Conservation (phyloP, 2,888 invertebrate species). For the Netelia melanura region DNA sequence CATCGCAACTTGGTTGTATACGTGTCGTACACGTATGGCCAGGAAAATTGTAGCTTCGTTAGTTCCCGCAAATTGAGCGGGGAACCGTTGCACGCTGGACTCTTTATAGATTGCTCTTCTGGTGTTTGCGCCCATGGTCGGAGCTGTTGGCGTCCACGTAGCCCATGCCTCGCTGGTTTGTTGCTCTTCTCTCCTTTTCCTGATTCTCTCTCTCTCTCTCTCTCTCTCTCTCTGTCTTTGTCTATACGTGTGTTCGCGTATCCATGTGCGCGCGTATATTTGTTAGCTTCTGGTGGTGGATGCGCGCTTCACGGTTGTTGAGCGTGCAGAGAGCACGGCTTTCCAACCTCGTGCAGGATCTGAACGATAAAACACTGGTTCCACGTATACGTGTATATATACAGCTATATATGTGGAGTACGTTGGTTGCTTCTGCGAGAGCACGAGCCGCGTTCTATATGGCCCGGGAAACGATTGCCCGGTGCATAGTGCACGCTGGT, state of each 20-base stretch:
- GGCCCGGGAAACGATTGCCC: conserved; percentile 51
- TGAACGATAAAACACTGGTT: conserved; percentile 60
- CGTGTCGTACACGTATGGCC: neutral
- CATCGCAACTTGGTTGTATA: neutral
- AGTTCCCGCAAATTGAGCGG: conserved; percentile 55
- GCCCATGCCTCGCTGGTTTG: conserved; percentile 33
- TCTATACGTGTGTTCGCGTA: too few species aligned
- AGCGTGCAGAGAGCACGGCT: conserved; percentile 60
- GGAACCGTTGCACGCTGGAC: conserved; percentile 51
- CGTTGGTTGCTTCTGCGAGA: conserved; percentile 16
- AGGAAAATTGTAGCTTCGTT: conserved; percentile 50
- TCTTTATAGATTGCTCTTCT: conserved; percentile 45
- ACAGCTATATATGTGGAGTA: neutral
- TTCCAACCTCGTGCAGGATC: conserved; percentile 66
- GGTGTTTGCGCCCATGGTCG: conserved; percentile 3
- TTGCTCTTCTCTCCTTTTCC: conserved; percentile 45
- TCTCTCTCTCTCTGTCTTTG: neutral
- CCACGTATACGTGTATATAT: conserved; percentile 12
- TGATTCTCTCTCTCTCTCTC: conserved; percentile 7
- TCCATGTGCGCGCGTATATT: neutral
- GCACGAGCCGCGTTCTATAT: conserved; percentile 53
- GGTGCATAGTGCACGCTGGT: conserved; percentile 30
- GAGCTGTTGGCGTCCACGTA: conserved; percentile 2
- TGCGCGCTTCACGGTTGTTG: conserved; percentile 63
- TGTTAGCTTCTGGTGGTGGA: conserved; percentile 30